Base-by-base conservation (phyloP, 2,888 invertebrate species). In the Oegoconia quadripuncta region DNA sequence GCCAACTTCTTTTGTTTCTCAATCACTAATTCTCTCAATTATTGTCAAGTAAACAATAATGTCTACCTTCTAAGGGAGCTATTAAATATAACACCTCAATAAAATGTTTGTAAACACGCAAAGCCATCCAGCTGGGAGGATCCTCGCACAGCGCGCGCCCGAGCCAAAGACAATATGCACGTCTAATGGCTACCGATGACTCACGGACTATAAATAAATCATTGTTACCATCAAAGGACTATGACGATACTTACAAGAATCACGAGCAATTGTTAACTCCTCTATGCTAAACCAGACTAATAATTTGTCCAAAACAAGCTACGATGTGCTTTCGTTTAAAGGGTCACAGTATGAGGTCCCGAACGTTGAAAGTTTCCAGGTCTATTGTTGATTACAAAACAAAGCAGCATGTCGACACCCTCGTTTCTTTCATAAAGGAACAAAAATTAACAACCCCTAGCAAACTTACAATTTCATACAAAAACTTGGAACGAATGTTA, bases 91-190 rank as follows among this genome's bases (percentile, higher is more conserved):
- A 78, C 77, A 83, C 77, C 76, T 84, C 78, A 74, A 84, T 84
- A 83, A 86, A 86, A 72, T 87, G 82, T 87, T 87, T 83, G 86
- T 84, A 86, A 86, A 87, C 87, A 87, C 60, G 73, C 68, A 80
- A 79, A 79, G 76, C 74, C 50, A 48, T 78, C 86, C 84, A 80
- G 73, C 86, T 75, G 86, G 32, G 87, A 65, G 59, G 59, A 52
- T 53, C 55, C 45, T 52, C 55, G 52, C 57, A 59, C 53, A 52
- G 59, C 56, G 64, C 62, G 56, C 64, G 43, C 60, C 46, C 45
- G 51, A 41, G 43, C 48, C 53, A 72, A 75, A 84, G 77, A 84
- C 82, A 84, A 87, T 77, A 53, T 55, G 44, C 63, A 54, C 55
- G 53, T 55, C 74, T 78, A 77, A 79, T 76, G 59, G 74, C 74